These are phyloP conservation scores for Cheilosia vulpina DNA, from an alignment of 2,888 invertebrate genomes.

Conservation along the genomic window DNA sequence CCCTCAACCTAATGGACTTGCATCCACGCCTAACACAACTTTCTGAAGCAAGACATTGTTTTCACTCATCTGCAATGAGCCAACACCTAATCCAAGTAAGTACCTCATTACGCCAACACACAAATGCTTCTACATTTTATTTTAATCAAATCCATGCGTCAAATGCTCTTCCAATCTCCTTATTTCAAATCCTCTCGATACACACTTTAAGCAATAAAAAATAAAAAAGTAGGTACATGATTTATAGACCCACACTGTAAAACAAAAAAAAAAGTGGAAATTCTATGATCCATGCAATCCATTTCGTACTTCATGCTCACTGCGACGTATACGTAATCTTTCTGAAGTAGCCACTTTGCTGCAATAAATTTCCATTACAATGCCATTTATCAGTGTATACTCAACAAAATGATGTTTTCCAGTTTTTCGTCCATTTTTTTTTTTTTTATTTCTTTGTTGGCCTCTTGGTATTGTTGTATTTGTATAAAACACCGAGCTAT, in stretches of 20 bases:
- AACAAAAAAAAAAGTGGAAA: slow-evolving; percentile 16
- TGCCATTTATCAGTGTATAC: slow-evolving; percentile 71
- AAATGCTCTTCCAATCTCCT: slow-evolving; percentile 6
- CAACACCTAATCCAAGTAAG: neutral
- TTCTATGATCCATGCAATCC: slow-evolving; percentile 62
- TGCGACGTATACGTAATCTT: slow-evolving; percentile 70
- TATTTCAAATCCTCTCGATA: slow-evolving; percentile 33
- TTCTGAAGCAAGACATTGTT: too few species aligned
- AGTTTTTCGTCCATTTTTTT: neutral
- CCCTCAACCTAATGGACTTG: too few species aligned
- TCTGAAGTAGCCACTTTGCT: slow-evolving; percentile 69
- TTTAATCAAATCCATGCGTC: slow-evolving; percentile 31
- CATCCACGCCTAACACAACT: too few species aligned
- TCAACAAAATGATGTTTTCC: slow-evolving; percentile 60
- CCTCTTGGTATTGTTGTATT: slow-evolving; percentile 7
- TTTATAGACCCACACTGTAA: slow-evolving; percentile 21
- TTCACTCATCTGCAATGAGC: neutral
- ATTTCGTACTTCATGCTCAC: slow-evolving; percentile 41
- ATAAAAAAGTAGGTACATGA: slow-evolving; percentile 17
- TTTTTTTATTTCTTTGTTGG: neutral
- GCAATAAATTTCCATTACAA: slow-evolving; percentile 72
- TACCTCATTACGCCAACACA: neutral
- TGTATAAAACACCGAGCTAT: slow-evolving; percentile 2
- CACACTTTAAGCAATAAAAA: slow-evolving; percentile 26
- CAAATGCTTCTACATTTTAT: neutral